These are phyloP conservation scores for Speoplatyrhinus poulsoni DNA, from an alignment of 2,113 vertebrate species.

Conservation along the genomic window DNA sequence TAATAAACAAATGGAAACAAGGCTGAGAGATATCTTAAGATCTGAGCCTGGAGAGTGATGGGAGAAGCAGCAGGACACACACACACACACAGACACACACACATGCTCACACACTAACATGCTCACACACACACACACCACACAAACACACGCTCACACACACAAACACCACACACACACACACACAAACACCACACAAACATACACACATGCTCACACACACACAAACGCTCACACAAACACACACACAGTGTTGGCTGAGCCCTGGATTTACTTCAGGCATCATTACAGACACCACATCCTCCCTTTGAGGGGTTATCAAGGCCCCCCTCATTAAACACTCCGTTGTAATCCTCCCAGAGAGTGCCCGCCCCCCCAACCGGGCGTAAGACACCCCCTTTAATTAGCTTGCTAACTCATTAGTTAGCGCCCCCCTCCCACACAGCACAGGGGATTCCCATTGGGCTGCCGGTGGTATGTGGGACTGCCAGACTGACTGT, in stretches of 20 bases:
- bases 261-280: conserved; percentile 63
- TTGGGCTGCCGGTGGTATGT: conserved; percentile 41
- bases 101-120: too few species aligned
- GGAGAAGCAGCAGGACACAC: too few species aligned
- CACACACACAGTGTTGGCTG: conserved; percentile 46
- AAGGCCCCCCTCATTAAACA: conserved; percentile 77
- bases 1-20: too few species aligned
- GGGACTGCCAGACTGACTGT: conserved; percentile 27
- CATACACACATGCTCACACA: too few species aligned
- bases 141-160: too few species aligned
- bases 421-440: conserved; percentile 73
- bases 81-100: too few species aligned
- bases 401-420: conserved; percentile 80
- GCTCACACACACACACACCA: too few species aligned
- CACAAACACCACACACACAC: too few species aligned
- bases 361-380: conserved; percentile 57
- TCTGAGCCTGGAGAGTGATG: too few species aligned
- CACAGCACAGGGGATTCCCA: conserved; percentile 64
- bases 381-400: conserved; percentile 68
- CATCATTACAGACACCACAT: conserved; percentile 75
- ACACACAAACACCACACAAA: too few species aligned
- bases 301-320: conserved; percentile 76
- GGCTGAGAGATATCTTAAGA: too few species aligned
- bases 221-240: conserved; percentile 35
- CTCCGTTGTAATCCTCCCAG: conserved; percentile 70